Evolutionary conservation across 2,797 vertebrate species (phyloP), one percentile per base, ranked within the genome.

Genomic region (Hyperoplus immaculatus): DNA sequence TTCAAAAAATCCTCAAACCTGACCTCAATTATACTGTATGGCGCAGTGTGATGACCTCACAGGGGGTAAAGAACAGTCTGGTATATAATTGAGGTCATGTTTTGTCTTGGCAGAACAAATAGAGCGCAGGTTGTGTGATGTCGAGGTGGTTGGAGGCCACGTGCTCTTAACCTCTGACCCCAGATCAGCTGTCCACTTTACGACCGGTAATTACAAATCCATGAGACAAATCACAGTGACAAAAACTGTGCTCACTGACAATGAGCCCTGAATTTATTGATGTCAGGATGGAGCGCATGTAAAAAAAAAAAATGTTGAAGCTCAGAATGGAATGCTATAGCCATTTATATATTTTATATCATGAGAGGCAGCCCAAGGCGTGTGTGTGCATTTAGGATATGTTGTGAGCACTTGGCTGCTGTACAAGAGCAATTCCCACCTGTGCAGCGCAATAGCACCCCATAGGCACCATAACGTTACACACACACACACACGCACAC

Each of bases 21-120:
- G 72, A 79, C 85, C 84, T 82, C 79, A 88, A 84, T 88, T 87
- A 81, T 67, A 2, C 72, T n/a, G 8, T 2, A 38, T 13, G 4
- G 0, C 14, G 29, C 46, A 8, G 57, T n/a, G 45, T 38, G 0
- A 57, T 64, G 59, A 67, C 74, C 79, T n/a, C 13, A 10, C 11
- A n/a, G 57, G 55, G 39, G 55, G 39, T 18, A 60, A 41, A 45
- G 64, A 73, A 51, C 61, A 12, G 46, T 45, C 11, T 14, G 61
- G 39, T 16, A 57, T 16, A 57, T 81, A 88, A 92, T 78, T 80
- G 78, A 81, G 82, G 80, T 79, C 80, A 61, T 58, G 63, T 69
- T 81, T 81, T 29, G 53, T 69, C 59, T 70, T 54, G 50, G 46
- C 65, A 42, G 51, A 73, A 43, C 73, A 75, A 58, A 77, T 65